Evolutionary conservation across 2,113 vertebrate species (phyloP).

Genomic region (Tachuris rubrigastra): DNA sequence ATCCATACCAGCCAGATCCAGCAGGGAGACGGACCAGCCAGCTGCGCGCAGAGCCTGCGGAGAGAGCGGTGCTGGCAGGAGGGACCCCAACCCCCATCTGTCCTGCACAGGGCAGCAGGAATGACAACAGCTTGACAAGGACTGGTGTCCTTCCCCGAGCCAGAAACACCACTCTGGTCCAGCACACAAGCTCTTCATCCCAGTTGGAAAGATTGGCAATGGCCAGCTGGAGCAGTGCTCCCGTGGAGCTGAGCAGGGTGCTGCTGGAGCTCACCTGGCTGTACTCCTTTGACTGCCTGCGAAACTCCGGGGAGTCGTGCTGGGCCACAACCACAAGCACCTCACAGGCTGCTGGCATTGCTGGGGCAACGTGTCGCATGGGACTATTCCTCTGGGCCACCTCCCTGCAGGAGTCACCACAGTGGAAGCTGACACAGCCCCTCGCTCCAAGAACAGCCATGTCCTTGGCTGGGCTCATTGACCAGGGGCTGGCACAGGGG

Average conservation of each 20-base stretch:
- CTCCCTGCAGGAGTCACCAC: conserved; percentile 71
- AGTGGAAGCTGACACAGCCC: rapidly evolving
- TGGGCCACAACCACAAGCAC: conserved; percentile 83
- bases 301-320: conserved; percentile 88
- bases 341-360: conserved; percentile 53
- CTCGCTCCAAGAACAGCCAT: rapidly evolving
- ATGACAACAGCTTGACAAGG: rapidly evolving
- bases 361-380: conserved; percentile 59
- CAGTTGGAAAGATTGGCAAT: rapidly evolving
- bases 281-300: conserved; percentile 84
- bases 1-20: conserved; percentile 56
- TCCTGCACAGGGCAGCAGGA: neutral
- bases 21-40: conserved; percentile 53
- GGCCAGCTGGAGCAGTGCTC: neutral
- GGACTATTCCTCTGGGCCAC: conserved; percentile 89
- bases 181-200: neutral
- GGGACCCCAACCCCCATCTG: neutral
- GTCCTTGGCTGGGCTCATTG: rapidly evolving
- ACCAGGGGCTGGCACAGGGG: neutral
- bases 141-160: neutral
- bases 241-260: rapidly evolving
- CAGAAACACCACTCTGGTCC: neutral
- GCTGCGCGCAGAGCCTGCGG: conserved; percentile 15
- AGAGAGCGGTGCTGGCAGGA: rapidly evolving
- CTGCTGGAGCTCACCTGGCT: conserved; percentile 74